Evolutionary conservation across 2,797 vertebrate genomes (phyloP).

Genomic region (Aphelocoma californica): DNA sequence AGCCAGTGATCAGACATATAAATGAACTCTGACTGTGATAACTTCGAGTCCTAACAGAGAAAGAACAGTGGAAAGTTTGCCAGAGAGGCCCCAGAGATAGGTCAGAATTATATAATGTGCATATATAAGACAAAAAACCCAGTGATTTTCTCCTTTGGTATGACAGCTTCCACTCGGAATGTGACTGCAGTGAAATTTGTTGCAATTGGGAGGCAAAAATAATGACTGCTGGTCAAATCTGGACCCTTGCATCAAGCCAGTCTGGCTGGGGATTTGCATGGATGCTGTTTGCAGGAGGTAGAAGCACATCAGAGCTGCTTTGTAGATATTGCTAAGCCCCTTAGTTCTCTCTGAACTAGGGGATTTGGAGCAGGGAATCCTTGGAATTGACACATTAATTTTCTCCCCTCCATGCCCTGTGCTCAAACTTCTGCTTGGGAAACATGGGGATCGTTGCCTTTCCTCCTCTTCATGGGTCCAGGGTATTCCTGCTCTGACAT

Average conservation of each 20-base stretch:
- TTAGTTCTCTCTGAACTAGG: neutral
- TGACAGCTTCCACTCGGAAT: neutral
- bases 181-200: neutral
- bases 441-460: accelerated
- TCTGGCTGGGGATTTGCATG: neutral
- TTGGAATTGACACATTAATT: neutral
- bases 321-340: neutral
- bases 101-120: neutral
- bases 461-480: neutral
- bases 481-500: neutral
- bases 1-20: neutral
- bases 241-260: neutral
- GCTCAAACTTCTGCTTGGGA: neutral
- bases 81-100: slow-evolving; percentile 40
- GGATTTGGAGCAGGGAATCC: slow-evolving; percentile 11
- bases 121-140: neutral
- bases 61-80: slow-evolving; percentile 35
- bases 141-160: neutral
- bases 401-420: accelerated
- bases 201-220: neutral
- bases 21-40: slow-evolving; percentile 64
- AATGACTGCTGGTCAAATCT: neutral
- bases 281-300: neutral
- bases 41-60: slow-evolving; percentile 43
- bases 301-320: neutral